Conservation (phyloP, 2,888 invertebrate species). For the Hanleya hanleyi region DNA sequence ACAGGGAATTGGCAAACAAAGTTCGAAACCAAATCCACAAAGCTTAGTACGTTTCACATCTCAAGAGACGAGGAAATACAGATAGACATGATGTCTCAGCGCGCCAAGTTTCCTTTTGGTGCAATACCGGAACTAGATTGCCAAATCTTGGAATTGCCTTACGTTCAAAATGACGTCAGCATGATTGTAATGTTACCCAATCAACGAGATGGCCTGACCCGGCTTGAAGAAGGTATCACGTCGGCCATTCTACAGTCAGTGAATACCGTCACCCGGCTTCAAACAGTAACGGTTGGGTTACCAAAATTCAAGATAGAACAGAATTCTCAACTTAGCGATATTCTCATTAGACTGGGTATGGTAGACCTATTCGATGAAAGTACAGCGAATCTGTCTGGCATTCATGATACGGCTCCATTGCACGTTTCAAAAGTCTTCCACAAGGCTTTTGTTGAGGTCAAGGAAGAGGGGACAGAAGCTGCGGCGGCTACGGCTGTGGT, state of each 20-base stretch:
- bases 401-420: conserved; percentile 40
- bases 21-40: conserved; percentile 76
- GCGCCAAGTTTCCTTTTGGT: conserved; percentile 78
- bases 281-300: conserved; percentile 38
- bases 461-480: conserved; percentile 68
- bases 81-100: conserved; percentile 82
- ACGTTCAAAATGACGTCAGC: conserved; percentile 71
- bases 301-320: conserved; percentile 61
- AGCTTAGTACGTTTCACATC: conserved; percentile 77
- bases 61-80: conserved; percentile 17
- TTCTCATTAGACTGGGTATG: conserved; percentile 57
- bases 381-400: conserved; percentile 62
- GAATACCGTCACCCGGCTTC: not conserved
- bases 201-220: conserved; percentile 46
- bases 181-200: conserved; percentile 66
- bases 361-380: conserved; percentile 48
- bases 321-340: conserved; percentile 41
- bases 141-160: conserved; percentile 84
- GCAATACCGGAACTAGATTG: conserved; percentile 79
- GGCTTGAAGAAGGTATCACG: conserved; percentile 43
- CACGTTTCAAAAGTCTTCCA: conserved; percentile 64
- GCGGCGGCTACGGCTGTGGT: conserved; percentile 19
- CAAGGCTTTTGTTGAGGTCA: conserved; percentile 48
- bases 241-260: conserved; percentile 1
- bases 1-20: conserved; percentile 73